A percentile compares a stretch with the other conserved stretches of the same genome.
Conservation (phyloP, 2,797 vertebrate species). For the Acomys russatus region DNA sequence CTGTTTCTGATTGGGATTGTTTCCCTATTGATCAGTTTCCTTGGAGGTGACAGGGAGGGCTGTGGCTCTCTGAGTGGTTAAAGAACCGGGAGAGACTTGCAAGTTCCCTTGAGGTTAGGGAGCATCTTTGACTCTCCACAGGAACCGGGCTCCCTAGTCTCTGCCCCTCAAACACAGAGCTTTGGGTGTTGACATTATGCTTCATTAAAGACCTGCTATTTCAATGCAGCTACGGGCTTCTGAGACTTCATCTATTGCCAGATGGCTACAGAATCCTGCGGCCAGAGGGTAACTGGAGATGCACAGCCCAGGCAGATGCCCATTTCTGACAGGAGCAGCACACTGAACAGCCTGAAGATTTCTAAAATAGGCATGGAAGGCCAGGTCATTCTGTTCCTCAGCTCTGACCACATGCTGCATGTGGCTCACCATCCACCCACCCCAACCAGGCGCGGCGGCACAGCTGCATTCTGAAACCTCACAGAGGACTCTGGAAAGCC, state of each 20-base stretch:
- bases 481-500: not conserved
- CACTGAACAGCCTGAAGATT: slow-evolving; percentile 15
- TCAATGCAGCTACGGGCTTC: not conserved
- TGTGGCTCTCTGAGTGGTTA: not conserved
- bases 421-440: not conserved
- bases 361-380: slow-evolving; percentile 12
- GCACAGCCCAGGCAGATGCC: slow-evolving; percentile 16
- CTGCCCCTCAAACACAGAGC: not conserved
- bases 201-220: not conserved
- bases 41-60: slow-evolving; percentile 23
- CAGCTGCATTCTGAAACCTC: not conserved
- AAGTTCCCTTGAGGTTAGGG: not conserved
- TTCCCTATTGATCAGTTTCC: slow-evolving; percentile 50
- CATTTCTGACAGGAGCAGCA: slow-evolving; percentile 27
- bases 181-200: not conserved
- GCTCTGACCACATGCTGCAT: not conserved
- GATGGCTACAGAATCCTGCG: not conserved
- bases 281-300: not conserved
- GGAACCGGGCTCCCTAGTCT: not conserved
- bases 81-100: not conserved
- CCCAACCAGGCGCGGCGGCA: no score
- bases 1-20: not conserved
- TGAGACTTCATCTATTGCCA: slow-evolving; percentile 31
- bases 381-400: not conserved
- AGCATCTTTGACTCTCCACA: not conserved